A percentile compares a stretch with the other conserved stretches of the same genome.
These are phyloP conservation scores for Bruchidius siliquastri DNA, from an alignment of 2,888 invertebrate genomes.

Conservation along the genomic window DNA sequence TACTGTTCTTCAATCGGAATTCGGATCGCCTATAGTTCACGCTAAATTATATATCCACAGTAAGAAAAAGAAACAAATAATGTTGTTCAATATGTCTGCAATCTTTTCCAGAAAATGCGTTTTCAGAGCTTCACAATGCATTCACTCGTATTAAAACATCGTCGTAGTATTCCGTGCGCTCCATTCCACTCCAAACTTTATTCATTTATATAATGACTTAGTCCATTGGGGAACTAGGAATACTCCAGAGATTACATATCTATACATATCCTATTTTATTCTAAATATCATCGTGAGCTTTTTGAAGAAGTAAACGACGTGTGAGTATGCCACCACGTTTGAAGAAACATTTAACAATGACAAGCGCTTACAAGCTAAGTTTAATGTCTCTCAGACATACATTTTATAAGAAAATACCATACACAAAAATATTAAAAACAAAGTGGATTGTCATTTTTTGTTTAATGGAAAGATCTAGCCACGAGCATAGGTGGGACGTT, in stretches of 20 bases:
- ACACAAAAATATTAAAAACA: constrained; percentile 41
- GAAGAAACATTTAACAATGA: constrained; percentile 28
- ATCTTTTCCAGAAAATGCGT: no score
- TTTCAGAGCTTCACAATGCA: no score
- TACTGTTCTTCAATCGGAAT: no score
- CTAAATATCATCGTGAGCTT: not conserved
- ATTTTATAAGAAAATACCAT: constrained; percentile 34
- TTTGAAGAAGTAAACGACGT: not conserved
- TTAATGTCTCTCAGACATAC: constrained; percentile 40
- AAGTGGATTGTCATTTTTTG: constrained; percentile 46
- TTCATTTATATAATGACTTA: not conserved
- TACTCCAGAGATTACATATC: not conserved
- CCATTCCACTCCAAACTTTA: not conserved
- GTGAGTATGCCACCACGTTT: not conserved
- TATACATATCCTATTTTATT: not conserved
- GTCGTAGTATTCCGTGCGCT: not conserved
- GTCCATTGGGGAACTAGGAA: not conserved
- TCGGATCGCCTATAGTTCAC: no score
- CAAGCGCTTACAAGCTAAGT: constrained; percentile 33
- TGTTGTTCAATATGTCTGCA: no score
- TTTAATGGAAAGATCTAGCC: constrained; percentile 33
- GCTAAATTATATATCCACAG: no score
- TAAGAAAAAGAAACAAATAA: no score
- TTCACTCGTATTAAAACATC: no score
- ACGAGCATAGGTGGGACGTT: not conserved